These are phyloP conservation scores for Halcyon badia DNA, from an alignment of 2,797 vertebrate genomes.

Conservation along the genomic window DNA sequence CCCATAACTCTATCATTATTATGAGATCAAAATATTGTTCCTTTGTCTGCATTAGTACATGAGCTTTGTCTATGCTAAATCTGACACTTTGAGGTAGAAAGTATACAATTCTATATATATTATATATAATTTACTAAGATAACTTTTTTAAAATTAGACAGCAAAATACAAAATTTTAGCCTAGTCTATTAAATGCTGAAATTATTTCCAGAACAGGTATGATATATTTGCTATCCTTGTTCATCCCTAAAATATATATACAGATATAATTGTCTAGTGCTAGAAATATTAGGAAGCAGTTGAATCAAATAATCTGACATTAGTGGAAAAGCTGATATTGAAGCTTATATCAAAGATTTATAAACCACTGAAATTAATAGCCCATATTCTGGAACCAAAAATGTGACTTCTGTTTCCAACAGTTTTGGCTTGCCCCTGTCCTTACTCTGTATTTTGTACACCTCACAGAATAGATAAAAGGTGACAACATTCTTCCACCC, in stretches of 20 bases:
- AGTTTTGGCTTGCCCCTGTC: background rate
- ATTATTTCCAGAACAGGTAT: slow-evolving; percentile 10
- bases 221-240: background rate
- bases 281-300: background rate
- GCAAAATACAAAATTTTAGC: background rate
- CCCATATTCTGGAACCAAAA: background rate
- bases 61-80: background rate
- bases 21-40: background rate
- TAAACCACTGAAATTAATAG: background rate
- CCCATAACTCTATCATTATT: background rate
- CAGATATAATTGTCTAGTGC: background rate
- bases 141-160: slow-evolving; percentile 19
- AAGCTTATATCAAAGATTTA: background rate
- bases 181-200: background rate
- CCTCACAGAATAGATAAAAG: background rate
- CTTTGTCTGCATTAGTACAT: background rate
- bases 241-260: background rate
- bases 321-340: background rate
- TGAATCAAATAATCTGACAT: background rate
- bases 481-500: background rate
- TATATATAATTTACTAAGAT: background rate
- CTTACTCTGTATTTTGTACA: background rate
- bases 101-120: background rate
- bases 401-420: background rate
- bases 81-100: background rate